Conservation (phyloP, 2,113 vertebrate species). For the Oplegnathus fasciatus region DNA sequence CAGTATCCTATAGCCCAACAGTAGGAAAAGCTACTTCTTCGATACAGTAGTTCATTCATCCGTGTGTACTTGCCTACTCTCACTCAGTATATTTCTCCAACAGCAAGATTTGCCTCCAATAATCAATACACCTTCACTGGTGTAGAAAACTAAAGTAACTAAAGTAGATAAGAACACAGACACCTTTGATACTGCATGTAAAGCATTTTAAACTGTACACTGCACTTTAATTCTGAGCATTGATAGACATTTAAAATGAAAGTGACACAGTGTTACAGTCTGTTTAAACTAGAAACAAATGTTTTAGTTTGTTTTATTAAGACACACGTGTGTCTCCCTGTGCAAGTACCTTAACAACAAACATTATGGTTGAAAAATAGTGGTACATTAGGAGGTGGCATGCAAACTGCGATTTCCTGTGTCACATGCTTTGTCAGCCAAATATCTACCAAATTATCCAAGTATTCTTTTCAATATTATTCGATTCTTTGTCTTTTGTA, state of each 20-base stretch:
- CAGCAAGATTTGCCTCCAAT: neutral
- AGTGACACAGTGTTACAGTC: neutral
- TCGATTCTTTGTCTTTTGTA: neutral
- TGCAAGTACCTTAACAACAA: too few relatives aligned
- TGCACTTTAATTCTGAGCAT: neutral
- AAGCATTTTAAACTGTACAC: neutral
- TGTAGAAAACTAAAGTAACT: neutral
- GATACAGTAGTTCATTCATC: neutral
- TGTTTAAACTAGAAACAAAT: too few relatives aligned
- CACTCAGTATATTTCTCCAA: slow-evolving; percentile 18
- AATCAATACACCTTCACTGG: slow-evolving; percentile 18
- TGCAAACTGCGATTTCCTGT: neutral
- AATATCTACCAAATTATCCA: neutral
- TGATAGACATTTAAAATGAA: neutral
- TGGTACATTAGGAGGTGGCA: neutral
- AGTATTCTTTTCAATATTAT: neutral
- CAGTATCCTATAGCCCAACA: neutral
- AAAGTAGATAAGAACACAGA: neutral
- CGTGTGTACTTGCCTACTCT: neutral
- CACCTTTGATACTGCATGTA: neutral
- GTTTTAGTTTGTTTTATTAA: neutral
- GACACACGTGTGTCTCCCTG: too few relatives aligned
- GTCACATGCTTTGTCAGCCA: neutral
- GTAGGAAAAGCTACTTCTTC: slow-evolving; percentile 9
- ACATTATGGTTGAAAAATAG: neutral